Evolutionary conservation across 2,797 vertebrate species (phyloP), one percentile per base, ranked within the genome.

Genomic region (Sebastes flavidus): DNA sequence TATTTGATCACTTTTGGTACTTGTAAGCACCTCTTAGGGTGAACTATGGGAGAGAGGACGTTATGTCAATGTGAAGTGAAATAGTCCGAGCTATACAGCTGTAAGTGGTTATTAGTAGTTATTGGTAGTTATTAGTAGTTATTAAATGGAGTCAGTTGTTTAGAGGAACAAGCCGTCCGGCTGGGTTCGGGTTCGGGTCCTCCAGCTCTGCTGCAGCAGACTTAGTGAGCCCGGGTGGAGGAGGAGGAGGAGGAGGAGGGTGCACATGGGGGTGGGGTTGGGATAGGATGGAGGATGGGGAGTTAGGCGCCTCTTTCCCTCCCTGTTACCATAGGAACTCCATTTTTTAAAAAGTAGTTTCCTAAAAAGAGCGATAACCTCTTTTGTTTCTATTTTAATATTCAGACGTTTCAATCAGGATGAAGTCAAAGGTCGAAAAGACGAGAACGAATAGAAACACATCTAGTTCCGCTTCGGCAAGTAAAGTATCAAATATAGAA

Each of bases 261-360:
- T 74, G 81, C 58, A 79, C 55, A 22, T 90, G 91, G 91, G 90
- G 92, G 87, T 85, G 86, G 92, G 89, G 85, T 89, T 71, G 65
- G 54, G 65, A 75, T 60, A 42, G 73, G 87, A 88, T 77, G 87
- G 82, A 75, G 83, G 80, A 86, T 86, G 76, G 84, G 81, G 82
- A 80, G 80, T 88, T 85, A 73, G 78, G 82, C 88, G 88, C 89
- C 85, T 86, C 91, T 89, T 92, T 92, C 85, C 85, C 84, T 89
- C 76, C 27, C 83, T 88, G 90, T 92, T 93, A 85, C 88, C 87
- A 89, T 85, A 90, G 91, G 76, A 92, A 91, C 91, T 80, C 80
- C 36, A 59, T 91, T 90, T 90, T 78, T 65, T 75, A 27, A 71
- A 77, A 67, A 81, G 22, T 85, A 29, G 13, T 79, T 73, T 74